phyloP scores from a whole-genome alignment of 2,888 invertebrate species.

The Augiades crinisus region DNA sequence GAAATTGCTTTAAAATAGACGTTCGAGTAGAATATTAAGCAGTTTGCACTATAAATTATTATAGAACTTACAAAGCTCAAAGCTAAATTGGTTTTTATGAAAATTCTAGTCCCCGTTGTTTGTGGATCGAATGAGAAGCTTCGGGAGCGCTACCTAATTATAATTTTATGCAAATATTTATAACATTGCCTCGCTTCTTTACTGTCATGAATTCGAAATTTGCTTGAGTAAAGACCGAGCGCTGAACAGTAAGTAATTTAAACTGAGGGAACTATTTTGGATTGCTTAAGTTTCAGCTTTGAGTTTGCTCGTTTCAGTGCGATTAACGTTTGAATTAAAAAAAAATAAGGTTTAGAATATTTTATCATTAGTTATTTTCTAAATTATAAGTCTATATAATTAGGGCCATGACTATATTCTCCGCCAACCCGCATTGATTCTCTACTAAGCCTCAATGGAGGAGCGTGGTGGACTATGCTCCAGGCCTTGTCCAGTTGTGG shows the following conservation, averaged over 20 bases:
- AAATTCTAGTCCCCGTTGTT: slow-evolving; percentile 4
- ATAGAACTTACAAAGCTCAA: background rate
- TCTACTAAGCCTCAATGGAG: too few relatives aligned
- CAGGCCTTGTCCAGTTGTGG: too few relatives aligned
- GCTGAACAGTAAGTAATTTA: background rate
- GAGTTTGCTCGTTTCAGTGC: background rate
- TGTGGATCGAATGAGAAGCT: slow-evolving; percentile 1
- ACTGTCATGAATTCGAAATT: slow-evolving; percentile 12
- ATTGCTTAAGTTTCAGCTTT: background rate
- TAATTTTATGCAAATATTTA: slow-evolving; percentile 20
- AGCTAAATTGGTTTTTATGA: slow-evolving; percentile 11
- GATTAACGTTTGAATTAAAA: background rate
- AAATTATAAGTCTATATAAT: too few relatives aligned
- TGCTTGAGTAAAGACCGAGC: background rate
- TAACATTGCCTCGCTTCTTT: slow-evolving; percentile 7
- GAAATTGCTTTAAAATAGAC: background rate
- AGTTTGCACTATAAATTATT: background rate
- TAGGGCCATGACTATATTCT: too few relatives aligned
- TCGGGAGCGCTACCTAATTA: slow-evolving; percentile 12
- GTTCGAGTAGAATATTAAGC: background rate
- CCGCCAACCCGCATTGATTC: too few relatives aligned
- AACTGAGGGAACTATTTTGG: slow-evolving; percentile 3
- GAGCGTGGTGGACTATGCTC: too few relatives aligned
- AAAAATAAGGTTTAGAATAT: too few relatives aligned
- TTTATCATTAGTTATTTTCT: too few relatives aligned